Evolutionary conservation across 2,888 invertebrate species (phyloP), one percentile per base, ranked within the genome.

Genomic region (Drepana falcataria): DNA sequence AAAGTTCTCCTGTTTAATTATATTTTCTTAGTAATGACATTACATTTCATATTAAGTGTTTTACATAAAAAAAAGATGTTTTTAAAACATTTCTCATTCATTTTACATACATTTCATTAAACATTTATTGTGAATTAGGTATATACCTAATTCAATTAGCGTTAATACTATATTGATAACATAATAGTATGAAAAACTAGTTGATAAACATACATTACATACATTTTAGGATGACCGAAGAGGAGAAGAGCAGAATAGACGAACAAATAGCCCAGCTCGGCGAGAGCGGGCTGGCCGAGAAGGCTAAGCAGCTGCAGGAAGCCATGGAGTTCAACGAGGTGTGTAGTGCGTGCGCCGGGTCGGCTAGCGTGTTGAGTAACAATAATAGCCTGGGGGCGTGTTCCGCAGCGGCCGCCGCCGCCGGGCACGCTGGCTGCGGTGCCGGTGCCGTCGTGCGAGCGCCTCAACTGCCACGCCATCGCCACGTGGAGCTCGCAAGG

Each of bases 291-390:
- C 85, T 98, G 34, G 87, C 92, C 53, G 75, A 92, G 56, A 95
- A 95, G 73, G 93, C 85, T 1, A 86, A 92, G 59, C 80, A 87
- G 35, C 79, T 97, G 34, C 87, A 93, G 53, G 91, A 93, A 52
- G 96, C 97, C 0, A 93, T 96, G 68, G 92, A 93, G 53, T 93
- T 92, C 61, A 97, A 97, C 84, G 95, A 96, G 85, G 95, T 95
- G 74, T 63, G 52, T 35, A 52, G 44, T 35, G 48, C 49, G 37
- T 48, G 7, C 41, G 49, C 53, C 7, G 7, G 6, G 40, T 37
- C 37, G 37, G 37, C 37, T 37, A 37, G 5, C 37, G 37, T 37
- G 37, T 37, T 37, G 37, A 37, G 33, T 52, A 34, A n/a, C 9
- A 40, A 7, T 21, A 21, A 21, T 21, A 21, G 21, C 21, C 0